phyloP scores from a whole-genome alignment of 2,888 invertebrate genomes.

The Allophyes oxyacanthae region DNA sequence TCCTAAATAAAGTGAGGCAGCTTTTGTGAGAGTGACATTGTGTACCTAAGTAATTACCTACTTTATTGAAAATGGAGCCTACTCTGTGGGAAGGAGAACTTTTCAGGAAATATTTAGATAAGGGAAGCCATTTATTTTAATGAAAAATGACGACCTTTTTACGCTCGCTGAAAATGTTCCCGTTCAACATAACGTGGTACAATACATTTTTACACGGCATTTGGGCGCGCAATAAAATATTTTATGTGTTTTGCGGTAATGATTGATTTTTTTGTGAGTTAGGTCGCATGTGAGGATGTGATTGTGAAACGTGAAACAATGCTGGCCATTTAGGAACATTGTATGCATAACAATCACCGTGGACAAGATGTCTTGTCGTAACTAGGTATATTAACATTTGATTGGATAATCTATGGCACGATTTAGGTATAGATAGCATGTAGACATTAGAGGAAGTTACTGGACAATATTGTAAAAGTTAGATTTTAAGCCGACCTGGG shows the following conservation, averaged over 20 bases:
- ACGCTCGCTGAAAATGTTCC: slow-evolving; percentile 53
- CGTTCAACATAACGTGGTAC: slow-evolving; percentile 54
- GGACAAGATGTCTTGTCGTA: slow-evolving; percentile 19
- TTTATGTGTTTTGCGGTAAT: slow-evolving; percentile 47
- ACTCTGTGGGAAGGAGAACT: slow-evolving; percentile 54
- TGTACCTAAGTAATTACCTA: slow-evolving; percentile 64
- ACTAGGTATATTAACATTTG: slow-evolving; percentile 35
- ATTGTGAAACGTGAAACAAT: slow-evolving; percentile 42
- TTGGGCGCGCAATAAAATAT: slow-evolving; percentile 58
- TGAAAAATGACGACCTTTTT: slow-evolving; percentile 70
- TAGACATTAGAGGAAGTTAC: no score
- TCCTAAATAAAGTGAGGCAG: slow-evolving; percentile 49
- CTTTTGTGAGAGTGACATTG: slow-evolving; percentile 56
- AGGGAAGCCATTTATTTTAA: slow-evolving; percentile 72
- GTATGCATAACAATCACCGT: slow-evolving; percentile 35
- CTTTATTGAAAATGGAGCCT: slow-evolving; percentile 60
- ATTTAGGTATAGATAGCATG: no score
- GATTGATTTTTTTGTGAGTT: slow-evolving; percentile 45
- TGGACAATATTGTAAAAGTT: no score
- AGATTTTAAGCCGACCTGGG: no score
- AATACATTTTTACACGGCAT: slow-evolving; percentile 58
- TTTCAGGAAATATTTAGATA: slow-evolving; percentile 67
- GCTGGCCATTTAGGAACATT: slow-evolving; percentile 28
- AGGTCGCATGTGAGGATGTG: slow-evolving; percentile 25
- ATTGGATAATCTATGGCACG: slow-evolving; percentile 10